A percentile compares a stretch with the other conserved stretches of the same genome.
Conservation (phyloP, 2,888 invertebrate genomes). For the Palloptera scutellata region DNA sequence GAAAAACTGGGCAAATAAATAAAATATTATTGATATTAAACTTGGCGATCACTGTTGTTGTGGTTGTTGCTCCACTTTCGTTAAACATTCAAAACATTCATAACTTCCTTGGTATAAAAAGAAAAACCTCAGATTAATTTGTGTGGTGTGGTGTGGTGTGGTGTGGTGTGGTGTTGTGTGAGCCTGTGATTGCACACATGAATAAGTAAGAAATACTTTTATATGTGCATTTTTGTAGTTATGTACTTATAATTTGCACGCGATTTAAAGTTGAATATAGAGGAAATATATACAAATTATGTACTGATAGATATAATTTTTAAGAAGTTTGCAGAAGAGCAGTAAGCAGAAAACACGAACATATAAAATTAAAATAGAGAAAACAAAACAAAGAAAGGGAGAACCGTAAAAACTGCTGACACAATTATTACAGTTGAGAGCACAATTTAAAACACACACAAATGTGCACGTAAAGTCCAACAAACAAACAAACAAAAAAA, state of each 20-base stretch:
- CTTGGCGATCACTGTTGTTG: too few species aligned
- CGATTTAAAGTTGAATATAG: slow-evolving; percentile 25
- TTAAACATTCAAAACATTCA: too few species aligned
- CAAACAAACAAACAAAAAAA: slow-evolving; percentile 10
- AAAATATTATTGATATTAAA: too few species aligned
- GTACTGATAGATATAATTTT: not conserved
- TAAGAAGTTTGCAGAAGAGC: not conserved
- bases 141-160: too few species aligned
- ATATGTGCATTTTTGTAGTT: not conserved
- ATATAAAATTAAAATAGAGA: not conserved
- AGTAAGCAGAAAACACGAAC: not conserved
- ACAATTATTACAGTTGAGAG: slow-evolving; percentile 30
- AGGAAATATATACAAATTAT: slow-evolving; percentile 12
- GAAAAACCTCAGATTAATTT: not conserved
- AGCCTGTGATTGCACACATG: not conserved
- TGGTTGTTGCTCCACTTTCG: too few species aligned
- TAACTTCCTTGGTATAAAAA: not conserved
- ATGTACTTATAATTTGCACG: slow-evolving; percentile 26
- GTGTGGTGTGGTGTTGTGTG: not conserved
- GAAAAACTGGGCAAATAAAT: too few species aligned
- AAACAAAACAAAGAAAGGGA: slow-evolving; percentile 1
- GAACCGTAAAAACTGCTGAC: slow-evolving; percentile 23
- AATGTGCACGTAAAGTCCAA: slow-evolving; percentile 8
- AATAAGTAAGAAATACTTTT: not conserved
- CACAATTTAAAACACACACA: slow-evolving; percentile 28